Evolutionary conservation across 1,140 invertebrate genomes (phyloP).

Genomic region (Drosophila dunni): DNA sequence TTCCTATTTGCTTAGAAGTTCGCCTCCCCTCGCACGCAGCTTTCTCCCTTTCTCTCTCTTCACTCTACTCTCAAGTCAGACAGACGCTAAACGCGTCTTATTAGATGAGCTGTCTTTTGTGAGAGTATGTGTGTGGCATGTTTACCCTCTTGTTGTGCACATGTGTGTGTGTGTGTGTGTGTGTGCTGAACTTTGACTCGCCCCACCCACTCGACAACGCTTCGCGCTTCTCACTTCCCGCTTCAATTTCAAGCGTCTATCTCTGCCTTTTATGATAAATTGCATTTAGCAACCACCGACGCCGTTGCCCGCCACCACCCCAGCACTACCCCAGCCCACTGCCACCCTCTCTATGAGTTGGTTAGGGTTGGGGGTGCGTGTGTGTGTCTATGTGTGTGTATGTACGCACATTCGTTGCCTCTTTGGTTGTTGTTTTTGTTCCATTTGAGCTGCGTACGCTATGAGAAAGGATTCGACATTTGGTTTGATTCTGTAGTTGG

Average conservation of each 20-base stretch:
- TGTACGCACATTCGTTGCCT: conserved; percentile 60
- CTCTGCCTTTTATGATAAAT: conserved; percentile 76
- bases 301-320: conserved; percentile 40
- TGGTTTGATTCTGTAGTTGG: conserved; percentile 29
- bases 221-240: conserved; percentile 39
- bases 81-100: conserved; percentile 82
- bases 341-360: conserved; percentile 57
- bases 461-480: conserved; percentile 66
- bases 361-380: conserved; percentile 17
- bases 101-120: conserved; percentile 64
- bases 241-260: conserved; percentile 81
- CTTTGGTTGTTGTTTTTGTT: conserved; percentile 62
- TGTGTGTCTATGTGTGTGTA: conserved; percentile 23
- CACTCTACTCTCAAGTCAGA: conserved; percentile 51
- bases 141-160: conserved; percentile 58
- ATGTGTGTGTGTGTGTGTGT: conserved; percentile 36
- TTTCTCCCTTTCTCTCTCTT: neutral
- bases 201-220: conserved; percentile 24
- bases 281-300: conserved; percentile 79
- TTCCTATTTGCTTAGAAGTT: conserved; percentile 71
- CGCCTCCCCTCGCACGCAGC: neutral
- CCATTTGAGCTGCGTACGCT: conserved; percentile 58
- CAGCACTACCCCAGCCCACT: conserved; percentile 33
- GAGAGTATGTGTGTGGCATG: conserved; percentile 56
- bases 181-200: conserved; percentile 67